Evolutionary conservation across 1,140 invertebrate species (phyloP).

Genomic region (Wiebesia pumilae): DNA sequence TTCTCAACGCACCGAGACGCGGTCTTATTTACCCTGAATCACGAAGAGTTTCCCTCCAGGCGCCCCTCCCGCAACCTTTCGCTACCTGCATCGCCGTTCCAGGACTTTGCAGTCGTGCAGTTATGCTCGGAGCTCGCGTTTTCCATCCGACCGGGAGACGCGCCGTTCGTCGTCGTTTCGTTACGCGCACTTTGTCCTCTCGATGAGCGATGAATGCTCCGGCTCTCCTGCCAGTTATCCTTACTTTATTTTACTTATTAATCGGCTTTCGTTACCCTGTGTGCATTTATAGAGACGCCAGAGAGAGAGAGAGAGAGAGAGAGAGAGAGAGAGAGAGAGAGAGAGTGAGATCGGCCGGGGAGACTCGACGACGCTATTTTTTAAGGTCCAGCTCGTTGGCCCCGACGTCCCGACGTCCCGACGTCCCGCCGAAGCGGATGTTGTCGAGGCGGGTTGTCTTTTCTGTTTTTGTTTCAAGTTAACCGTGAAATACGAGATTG

Average conservation of each 20-base stretch:
- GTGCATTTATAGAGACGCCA: slow-evolving; percentile 66
- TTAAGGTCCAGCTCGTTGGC: no score
- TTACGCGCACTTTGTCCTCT: background rate
- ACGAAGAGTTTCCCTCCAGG: slow-evolving; percentile 55
- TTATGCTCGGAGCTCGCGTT: no score
- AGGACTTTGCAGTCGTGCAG: no score
- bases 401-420: no score
- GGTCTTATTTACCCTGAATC: slow-evolving; percentile 70
- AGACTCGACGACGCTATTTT: slow-evolving; percentile 56
- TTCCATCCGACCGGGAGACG: slow-evolving; percentile 41
- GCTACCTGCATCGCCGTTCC: no score
- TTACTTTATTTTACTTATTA: slow-evolving; percentile 61
- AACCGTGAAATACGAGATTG: no score
- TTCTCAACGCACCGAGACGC: background rate
- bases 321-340: slow-evolving; percentile 11
- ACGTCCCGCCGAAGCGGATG: no score
- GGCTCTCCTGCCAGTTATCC: background rate
- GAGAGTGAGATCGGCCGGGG: slow-evolving; percentile 56
- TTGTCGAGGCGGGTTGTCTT: no score
- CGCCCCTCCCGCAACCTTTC: background rate
- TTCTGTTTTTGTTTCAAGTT: no score
- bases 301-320: slow-evolving; percentile 52
- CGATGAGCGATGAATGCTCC: background rate
- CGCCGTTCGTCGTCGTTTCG: slow-evolving; percentile 43
- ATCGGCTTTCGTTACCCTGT: slow-evolving; percentile 69